Evolutionary conservation across 2,888 invertebrate genomes (phyloP), one percentile per base, ranked within the genome.

Genomic region (Epistrophe eligans): DNA sequence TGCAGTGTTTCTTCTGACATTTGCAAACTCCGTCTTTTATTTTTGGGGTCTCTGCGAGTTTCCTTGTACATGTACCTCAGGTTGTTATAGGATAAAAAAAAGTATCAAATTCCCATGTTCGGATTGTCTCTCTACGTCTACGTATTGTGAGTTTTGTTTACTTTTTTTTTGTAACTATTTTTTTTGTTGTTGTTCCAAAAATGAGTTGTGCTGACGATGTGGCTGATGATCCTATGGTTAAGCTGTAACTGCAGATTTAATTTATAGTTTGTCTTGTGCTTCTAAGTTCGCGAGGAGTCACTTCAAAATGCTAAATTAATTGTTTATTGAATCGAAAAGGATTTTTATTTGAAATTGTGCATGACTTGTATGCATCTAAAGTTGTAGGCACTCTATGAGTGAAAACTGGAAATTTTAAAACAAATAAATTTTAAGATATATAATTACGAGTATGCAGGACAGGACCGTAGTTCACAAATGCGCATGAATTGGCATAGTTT

Each of bases 61-160:
- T 64, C 35, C 43, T 57, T 60, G 60, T 62, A 38, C 32, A 48
- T 60, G 60, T 62, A 17, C 57, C 40, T 19, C 40, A 28, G 45
- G 10, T 17, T 72, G 45, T 64, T 24, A n/a, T n/a, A 43, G 57
- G 19, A 50, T 72, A 32, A 40, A 55, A 83, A 72, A 79, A 72
- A 79, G 72, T 87, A 87, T 87, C 87, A 67, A 79, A 83, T 87
- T 87, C 76, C 83, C 87, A 72, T 79, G 74, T 74, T 71, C 58
- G 71, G 71, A 64, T 40, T 71, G 28, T 64, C 45, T 67, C 38
- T 72, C 38, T 48, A 24, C 24, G 24, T 24, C 24, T 24, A 24
- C 24, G 24, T 24, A 2, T 24, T 2, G 24, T 24, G 24, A 24
- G 24, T 52, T 52, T 72, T 11, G 19, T 64, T n/a, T 8, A 50